Evolutionary conservation across 2,888 invertebrate genomes (phyloP), one percentile per base, ranked within the genome.

Genomic region (Perithous albicinctus): DNA sequence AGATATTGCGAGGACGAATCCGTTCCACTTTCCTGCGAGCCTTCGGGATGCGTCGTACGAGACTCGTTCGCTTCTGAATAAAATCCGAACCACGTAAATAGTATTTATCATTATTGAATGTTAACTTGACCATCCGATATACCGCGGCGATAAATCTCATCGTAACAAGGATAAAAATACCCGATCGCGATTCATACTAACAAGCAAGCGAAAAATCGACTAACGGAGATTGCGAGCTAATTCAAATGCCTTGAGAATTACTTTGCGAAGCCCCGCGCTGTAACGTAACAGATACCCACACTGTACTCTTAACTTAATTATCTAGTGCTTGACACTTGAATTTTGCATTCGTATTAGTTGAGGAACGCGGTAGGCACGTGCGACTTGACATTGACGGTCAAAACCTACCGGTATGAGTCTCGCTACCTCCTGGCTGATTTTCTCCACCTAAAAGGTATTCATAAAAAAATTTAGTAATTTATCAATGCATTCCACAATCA

Each of bases 351-450:
- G 51, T 72, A 20, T 78, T 73, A 23, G 78, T 73, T 26, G 29
- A 38, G 41, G 54, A 64, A 67, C 18, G 66, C 59, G 69, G 56
- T 54, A 32, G 80, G 63, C 76, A 74, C 77, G 82, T 82, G 82
- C 66, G 77, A 12, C 76, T 72, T 66, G 85, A 85, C 78, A 84
- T 63, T 75, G 78, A 83, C 63, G 72, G 66, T 86, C 73, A 76
- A 72, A 77, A 87, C 86, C 85, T 89, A 92, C 92, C 92, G 85
- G 88, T 80, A 83, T 90, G 89, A 61, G 88, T 82, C 84, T 90
- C 90, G 80, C 89, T 86, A 66, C 87, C 88, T 74, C 85, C 88
- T 20, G 90, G 88, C 80, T 92, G 91, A 76, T 88, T 91, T 78
- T 92, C 92, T 78, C 87, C 89, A 66, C 88, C 92, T 92, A 80